Base-by-base conservation (phyloP, 2,888 invertebrate species). In the Caradrina clavipalpis region DNA sequence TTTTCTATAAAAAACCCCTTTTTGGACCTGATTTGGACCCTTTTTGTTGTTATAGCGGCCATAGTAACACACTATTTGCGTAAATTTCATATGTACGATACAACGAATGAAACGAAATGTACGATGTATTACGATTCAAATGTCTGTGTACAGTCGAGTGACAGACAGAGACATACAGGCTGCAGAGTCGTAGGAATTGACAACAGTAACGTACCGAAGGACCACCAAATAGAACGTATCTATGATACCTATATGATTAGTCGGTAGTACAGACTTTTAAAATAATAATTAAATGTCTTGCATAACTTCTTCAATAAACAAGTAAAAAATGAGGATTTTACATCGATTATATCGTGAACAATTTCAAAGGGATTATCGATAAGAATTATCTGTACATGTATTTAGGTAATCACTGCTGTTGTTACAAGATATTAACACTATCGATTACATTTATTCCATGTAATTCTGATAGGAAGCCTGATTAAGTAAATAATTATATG, bases 371-470 rank as follows among this genome's bases (percentile, higher is more conserved):
- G 89, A 90, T 90, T 89, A 86, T 59, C 67, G 89, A 90, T 90
- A 90, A 75, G 1, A 68, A 69, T 85, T 90, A 90, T 90, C 90
- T 78, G 62, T 81, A 85, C 80, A 86, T 84, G 87, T 87, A 88
- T 91, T 93, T 90, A 83, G 88, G 91, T 94, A 94, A 94, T 94
- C 94, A 94, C 93, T 75, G 94, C 90, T 76, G 76, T 84, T 85
- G 86, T 90, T 88, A 91, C 89, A 90, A 86, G 93, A 92, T 93
- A 93, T 91, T 86, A 85, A 81, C 69, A 82, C 76, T 76, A 84
- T 88, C 82, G 67, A 81, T 79, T 79, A 81, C 80, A 82, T 82
- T 84, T 78, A 83, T 85, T 79, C 74, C 78, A 76, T 85, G 83
- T 86, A 83, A 85, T 85, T 80, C 77, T 73, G 81, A 77, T 82